Percentiles rank a stretch among this genome's conserved stretches.
Conservation (phyloP, 2,113 vertebrate genomes). For the Brachypodius melanocephalos region DNA sequence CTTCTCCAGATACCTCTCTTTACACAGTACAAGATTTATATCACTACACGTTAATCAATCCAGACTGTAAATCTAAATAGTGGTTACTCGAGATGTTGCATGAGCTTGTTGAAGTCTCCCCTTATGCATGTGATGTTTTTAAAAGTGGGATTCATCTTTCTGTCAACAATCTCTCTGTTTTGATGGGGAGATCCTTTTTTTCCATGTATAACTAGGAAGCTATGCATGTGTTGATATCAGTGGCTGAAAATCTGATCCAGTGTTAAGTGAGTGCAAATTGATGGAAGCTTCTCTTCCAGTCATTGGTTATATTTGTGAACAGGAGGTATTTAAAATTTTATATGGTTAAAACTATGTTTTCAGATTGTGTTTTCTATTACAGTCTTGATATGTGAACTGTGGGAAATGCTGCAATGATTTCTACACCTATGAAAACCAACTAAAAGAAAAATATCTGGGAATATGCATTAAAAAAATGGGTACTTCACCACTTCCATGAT, state of each 20-base stretch:
- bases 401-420: not conserved
- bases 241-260: not conserved
- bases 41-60: accelerated
- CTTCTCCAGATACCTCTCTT: not conserved
- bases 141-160: not conserved
- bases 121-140: not conserved
- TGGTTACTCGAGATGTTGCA: not conserved
- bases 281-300: not conserved
- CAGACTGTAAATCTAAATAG: not conserved
- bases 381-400: not conserved
- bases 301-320: not conserved
- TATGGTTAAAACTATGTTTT: not conserved
- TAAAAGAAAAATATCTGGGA: not conserved
- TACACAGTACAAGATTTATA: not conserved
- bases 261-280: not conserved
- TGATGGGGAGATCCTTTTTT: not conserved
- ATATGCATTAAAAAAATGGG: not conserved
- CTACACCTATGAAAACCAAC: not conserved
- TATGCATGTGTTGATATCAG: not conserved
- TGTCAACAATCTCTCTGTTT: not conserved
- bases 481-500: not conserved
- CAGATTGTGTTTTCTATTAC: not conserved
- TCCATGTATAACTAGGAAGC: not conserved
- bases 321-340: not conserved
- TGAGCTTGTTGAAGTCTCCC: not conserved